Evolutionary conservation across 2,888 invertebrate species (phyloP).

Genomic region (Acanthosepion pharaonis): DNA sequence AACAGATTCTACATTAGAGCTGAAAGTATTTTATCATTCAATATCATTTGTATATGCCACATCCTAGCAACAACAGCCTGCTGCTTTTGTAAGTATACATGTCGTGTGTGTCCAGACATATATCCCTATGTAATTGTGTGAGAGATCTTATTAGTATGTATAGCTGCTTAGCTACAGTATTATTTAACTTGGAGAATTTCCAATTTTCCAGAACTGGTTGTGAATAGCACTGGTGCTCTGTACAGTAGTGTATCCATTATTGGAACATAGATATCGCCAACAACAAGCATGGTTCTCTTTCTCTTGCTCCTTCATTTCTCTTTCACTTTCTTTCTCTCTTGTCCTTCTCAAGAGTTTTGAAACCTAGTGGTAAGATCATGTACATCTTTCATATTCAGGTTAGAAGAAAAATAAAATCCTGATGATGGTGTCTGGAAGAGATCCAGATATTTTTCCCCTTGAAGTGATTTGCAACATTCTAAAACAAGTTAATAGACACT

Average conservation of each 20-base stretch:
- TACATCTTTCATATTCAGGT: neutral
- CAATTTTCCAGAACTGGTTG: neutral
- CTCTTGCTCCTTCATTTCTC: neutral
- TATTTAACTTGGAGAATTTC: neutral
- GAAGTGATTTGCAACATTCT: slow-evolving; percentile 4
- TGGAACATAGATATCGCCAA: neutral
- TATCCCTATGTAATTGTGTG: neutral
- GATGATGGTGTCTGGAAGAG: neutral
- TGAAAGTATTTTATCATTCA: neutral
- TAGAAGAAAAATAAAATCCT: slow-evolving; percentile 22
- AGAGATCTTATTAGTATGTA: neutral
- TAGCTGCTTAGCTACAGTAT: neutral
- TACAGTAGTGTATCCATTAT: slow-evolving; percentile 9
- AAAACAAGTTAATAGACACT: neutral
- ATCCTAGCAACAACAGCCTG: slow-evolving; percentile 33
- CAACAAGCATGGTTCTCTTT: neutral
- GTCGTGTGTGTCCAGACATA: neutral
- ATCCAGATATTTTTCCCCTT: neutral
- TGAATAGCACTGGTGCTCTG: neutral
- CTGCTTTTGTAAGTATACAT: neutral
- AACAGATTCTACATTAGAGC: neutral
- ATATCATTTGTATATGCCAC: neutral
- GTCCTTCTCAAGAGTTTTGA: neutral
- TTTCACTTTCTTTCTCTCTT: neutral
- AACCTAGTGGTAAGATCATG: neutral